phyloP scores from a whole-genome alignment of 2,888 invertebrate genomes.

The Hydropsyche betteni region DNA sequence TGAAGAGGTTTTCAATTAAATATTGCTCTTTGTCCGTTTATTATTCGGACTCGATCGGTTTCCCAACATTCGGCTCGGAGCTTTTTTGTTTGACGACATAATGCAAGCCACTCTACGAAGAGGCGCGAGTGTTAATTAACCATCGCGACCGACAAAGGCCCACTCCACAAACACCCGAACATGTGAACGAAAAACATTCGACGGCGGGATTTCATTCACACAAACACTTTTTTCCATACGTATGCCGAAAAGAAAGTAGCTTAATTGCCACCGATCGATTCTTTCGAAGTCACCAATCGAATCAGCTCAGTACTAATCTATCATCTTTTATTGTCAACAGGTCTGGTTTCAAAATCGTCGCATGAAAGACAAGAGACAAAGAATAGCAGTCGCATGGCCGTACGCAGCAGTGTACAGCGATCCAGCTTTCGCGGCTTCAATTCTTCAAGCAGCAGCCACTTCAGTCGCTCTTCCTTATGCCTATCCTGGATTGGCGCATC shows the following conservation, averaged over 20 bases:
- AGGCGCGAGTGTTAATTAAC: constrained; percentile 34
- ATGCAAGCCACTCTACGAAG: constrained; percentile 30
- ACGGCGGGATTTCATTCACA: neutral
- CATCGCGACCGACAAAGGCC: constrained; percentile 32
- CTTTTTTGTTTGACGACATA: constrained; percentile 32
- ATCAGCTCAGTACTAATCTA: neutral
- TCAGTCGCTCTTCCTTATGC: constrained; percentile 73
- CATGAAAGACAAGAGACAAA: constrained; percentile 97
- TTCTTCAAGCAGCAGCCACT: constrained; percentile 88
- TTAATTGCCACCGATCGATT: neutral
- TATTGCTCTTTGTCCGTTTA: constrained; percentile 35
- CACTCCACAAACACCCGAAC: constrained; percentile 21
- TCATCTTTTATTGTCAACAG: constrained; percentile 64
- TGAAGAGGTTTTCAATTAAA: constrained; percentile 37
- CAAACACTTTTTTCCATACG: constrained; percentile 10
- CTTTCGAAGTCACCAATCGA: neutral
- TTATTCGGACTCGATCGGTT: constrained; percentile 34
- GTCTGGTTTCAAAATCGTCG: constrained; percentile 98
- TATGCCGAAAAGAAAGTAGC: neutral
- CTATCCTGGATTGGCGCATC: constrained; percentile 60
- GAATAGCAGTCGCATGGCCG: constrained; percentile 94
- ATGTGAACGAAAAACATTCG: constrained; percentile 32
- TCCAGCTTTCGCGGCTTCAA: constrained; percentile 90
- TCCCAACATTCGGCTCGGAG: constrained; percentile 30
- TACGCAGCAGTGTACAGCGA: constrained; percentile 94